These are phyloP conservation scores for Clarias fuscus DNA, from an alignment of 2,797 vertebrate genomes.

Conservation along the genomic window DNA sequence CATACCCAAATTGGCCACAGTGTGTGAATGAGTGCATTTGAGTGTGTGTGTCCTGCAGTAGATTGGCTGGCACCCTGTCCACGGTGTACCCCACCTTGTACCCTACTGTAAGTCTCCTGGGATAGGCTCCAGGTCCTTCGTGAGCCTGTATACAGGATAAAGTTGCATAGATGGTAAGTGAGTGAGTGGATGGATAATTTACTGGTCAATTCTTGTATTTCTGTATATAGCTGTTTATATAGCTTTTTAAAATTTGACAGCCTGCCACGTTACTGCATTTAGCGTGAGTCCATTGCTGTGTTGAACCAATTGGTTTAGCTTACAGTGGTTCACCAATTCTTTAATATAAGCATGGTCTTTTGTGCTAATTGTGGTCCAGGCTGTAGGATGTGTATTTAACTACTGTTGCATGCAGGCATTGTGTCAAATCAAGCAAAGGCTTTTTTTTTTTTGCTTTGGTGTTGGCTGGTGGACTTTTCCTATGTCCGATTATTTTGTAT, in stretches of 20 bases:
- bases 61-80: too few relatives aligned
- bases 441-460: neutral
- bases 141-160: neutral
- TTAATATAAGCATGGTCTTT: neutral
- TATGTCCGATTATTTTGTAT: too few relatives aligned
- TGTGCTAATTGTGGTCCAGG: neutral
- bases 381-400: constrained; percentile 7
- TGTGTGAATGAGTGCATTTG: too few relatives aligned
- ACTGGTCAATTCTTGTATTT: neutral
- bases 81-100: too few relatives aligned
- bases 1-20: too few relatives aligned
- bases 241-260: neutral
- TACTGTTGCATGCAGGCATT: constrained; percentile 1
- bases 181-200: neutral
- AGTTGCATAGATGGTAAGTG: neutral
- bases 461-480: neutral
- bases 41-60: too few relatives aligned
- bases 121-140: too few relatives aligned
- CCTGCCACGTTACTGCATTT: neutral
- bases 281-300: neutral
- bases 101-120: too few relatives aligned
- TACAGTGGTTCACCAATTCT: neutral
- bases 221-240: neutral
- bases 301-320: neutral
- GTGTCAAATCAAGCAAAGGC: neutral